These are phyloP conservation scores for Tribolium freemani DNA, from an alignment of 2,888 invertebrate genomes.

Conservation along the genomic window DNA sequence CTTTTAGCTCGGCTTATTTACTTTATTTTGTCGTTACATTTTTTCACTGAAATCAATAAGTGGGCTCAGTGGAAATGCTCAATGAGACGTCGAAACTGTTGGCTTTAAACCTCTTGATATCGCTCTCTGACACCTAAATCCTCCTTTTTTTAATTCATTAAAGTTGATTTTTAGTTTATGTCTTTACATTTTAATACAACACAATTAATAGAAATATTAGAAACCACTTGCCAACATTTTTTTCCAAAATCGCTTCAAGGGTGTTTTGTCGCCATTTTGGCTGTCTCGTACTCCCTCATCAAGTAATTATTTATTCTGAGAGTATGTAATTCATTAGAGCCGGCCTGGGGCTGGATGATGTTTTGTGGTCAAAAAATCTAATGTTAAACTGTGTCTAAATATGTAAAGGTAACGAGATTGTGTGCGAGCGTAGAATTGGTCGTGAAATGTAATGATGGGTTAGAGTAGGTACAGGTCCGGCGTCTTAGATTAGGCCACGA, in stretches of 20 bases:
- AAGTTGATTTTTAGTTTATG: too few species aligned
- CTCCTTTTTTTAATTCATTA: too few species aligned
- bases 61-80: too few species aligned
- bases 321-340: background rate
- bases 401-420: conserved; percentile 30
- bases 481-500: conserved; percentile 62
- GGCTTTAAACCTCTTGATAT: too few species aligned
- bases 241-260: too few species aligned
- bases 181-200: too few species aligned
- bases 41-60: background rate
- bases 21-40: background rate
- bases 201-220: too few species aligned
- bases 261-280: too few species aligned
- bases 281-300: background rate
- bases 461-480: conserved; percentile 49
- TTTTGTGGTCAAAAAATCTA: background rate
- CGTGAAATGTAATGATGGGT: conserved; percentile 64
- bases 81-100: too few species aligned
- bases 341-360: background rate
- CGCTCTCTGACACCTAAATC: too few species aligned
- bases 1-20: background rate
- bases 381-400: conserved; percentile 22
- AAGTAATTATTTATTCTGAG: conserved; percentile 32
- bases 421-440: conserved; percentile 58
- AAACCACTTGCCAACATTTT: too few species aligned